Evolutionary conservation across 2,888 invertebrate genomes (phyloP), one percentile per base, ranked within the genome.

Genomic region (Thecocarcelia acutangulata): DNA sequence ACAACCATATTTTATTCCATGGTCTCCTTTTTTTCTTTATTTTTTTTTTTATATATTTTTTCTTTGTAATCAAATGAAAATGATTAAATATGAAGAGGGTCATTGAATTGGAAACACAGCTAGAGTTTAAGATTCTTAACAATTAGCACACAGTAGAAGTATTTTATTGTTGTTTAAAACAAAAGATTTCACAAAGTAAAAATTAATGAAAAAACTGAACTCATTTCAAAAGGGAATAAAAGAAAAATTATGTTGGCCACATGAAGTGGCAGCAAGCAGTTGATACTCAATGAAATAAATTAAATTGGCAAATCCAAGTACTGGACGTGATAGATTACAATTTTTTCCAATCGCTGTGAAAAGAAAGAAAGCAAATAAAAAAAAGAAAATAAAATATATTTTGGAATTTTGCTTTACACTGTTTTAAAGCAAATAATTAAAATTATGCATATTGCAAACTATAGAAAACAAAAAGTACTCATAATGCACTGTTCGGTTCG

Each of bases 31-130:
- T 9, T 59, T 17, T 42, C 42, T 1, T 17, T 24, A 17, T 3
- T 17, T n/a, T 21, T 17, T 72, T 52, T 50, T 17, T 17, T 33
- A 15, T n/a, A n/a, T n/a, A n/a, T n/a, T n/a, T 33, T 15, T 50
- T 33, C 5, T 37, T 12, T 24, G 28, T 37, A 19, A 54, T 54
- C 17, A 54, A 56, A 66, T 52, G 13, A 72, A 58, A 64, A 56
- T 52, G 37, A 80, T 72, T 63, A 70, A 58, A 61, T 46, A 17
- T 66, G 52, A 56, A 64, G 73, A 78, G 46, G 72, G 24, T 63
- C 63, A 77, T 12, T 70, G 48, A 42, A 50, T 56, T 70, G 63
- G 56, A 77, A 70, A 70, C 42, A 33, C 42, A 50, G 48, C 19
- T 19, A 68, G 24, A 75, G 52, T 63, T 69, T 46, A 63, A 69